Evolutionary conservation across 2,888 invertebrate genomes (phyloP), one percentile per base, ranked within the genome.

Genomic region (Lagria hirta): DNA sequence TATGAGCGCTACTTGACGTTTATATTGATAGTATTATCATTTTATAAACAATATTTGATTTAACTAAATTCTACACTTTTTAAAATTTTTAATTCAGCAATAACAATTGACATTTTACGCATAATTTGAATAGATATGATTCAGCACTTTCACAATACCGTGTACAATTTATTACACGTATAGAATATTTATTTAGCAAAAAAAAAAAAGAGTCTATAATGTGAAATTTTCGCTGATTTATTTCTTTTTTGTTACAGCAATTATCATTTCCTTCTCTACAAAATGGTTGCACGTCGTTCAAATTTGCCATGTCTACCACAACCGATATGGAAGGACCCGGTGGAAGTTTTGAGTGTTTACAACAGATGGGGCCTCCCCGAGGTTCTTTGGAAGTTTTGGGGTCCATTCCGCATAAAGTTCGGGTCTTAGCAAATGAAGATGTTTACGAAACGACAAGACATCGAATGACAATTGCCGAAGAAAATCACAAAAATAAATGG

Each of bases 361-460:
- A 88, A 70, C 71, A 78, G 75, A 62, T 76, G 75, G 60, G 79
- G 68, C 68, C 67, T 10, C 66, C 66, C 29, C 54, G 68, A 38
- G 66, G 68, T 43, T 81, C 82, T 53, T 75, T 92, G 72, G 86
- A 88, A 73, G 83, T 85, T 61, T 82, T 93, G 74, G 96, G 95
- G 58, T 80, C 88, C 57, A 78, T 96, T 74, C 84, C 86, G 62
- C 82, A 86, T 70, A 88, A 89, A 71, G 88, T 96, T 82, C 85
- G 91, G 54, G 87, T 96, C 60, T 89, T 88, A 70, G 96, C 96
- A 63, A 95, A 92, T 66, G 95, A 95, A 68, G 95, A 96, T 78
- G 89, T 93, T 47, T 96, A 95, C 75, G 91, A 91, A 74, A 84
- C 87, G 61, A 96, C 96, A 57, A 82, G 86, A 74, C 85, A 88